Evolutionary conservation across 2,113 vertebrate genomes (phyloP).

Genomic region (Hiodon tergisus): DNA sequence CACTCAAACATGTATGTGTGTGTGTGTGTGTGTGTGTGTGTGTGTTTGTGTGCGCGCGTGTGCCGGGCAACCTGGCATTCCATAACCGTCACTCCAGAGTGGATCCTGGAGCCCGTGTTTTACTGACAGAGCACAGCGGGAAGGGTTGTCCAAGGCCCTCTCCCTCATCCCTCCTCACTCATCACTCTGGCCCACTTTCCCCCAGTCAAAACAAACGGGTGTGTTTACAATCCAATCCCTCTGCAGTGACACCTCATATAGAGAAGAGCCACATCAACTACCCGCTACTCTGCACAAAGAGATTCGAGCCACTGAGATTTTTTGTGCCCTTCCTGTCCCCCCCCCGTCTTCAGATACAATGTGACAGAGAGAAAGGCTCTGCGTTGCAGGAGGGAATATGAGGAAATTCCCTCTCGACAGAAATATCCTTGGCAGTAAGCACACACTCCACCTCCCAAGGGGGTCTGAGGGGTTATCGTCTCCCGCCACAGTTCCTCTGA

Average conservation of each 20-base stretch:
- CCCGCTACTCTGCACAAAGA: slow-evolving; percentile 5
- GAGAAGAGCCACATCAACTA: not conserved
- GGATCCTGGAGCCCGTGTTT: no score
- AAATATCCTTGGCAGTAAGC: slow-evolving; percentile 21
- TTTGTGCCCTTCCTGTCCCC: slow-evolving; percentile 24
- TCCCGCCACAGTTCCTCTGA: not conserved
- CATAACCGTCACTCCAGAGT: no score
- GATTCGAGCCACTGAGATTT: slow-evolving; percentile 1
- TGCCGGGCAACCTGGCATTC: no score
- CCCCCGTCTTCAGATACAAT: slow-evolving; percentile 26
- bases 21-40: no score
- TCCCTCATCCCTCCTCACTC: no score
- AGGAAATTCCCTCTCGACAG: slow-evolving; percentile 32
- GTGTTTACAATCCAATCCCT: not conserved
- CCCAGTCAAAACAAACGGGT: not conserved
- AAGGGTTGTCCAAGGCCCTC: no score
- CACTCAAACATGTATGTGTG: no score
- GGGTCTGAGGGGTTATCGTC: not conserved
- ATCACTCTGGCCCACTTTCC: not conserved
- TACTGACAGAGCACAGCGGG: no score
- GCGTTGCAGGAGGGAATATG: slow-evolving; percentile 5
- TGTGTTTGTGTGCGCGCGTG: no score
- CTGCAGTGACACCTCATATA: not conserved
- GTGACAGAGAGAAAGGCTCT: not conserved
- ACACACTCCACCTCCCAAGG: not conserved